Evolutionary conservation across 1,140 invertebrate species (phyloP).

Genomic region (Coenobita brevimanus): DNA sequence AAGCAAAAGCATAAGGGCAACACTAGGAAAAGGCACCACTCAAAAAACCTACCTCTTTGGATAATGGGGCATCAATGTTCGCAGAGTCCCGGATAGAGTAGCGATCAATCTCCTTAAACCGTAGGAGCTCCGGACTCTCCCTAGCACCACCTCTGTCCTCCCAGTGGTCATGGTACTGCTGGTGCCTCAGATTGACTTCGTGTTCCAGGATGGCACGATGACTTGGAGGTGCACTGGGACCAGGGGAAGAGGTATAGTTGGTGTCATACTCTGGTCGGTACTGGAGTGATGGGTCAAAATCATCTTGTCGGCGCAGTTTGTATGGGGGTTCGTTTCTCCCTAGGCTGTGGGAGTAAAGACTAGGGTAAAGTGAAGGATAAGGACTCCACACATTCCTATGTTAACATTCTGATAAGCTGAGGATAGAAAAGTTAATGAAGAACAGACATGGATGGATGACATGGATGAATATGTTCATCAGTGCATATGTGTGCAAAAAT

Average conservation of each 20-base stretch:
- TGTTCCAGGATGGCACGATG: slow-evolving; percentile 42
- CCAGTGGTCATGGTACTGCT: background rate
- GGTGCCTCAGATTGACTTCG: background rate
- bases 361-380: too few species aligned
- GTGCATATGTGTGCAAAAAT: too few species aligned
- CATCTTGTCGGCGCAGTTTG: slow-evolving; percentile 7
- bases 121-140: slow-evolving; percentile 39
- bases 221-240: slow-evolving; percentile 45
- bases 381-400: too few species aligned
- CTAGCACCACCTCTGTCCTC: background rate
- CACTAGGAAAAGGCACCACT: too few species aligned
- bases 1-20: too few species aligned
- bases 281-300: slow-evolving; percentile 6
- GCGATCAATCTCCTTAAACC: slow-evolving; percentile 52
- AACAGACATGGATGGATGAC: too few species aligned
- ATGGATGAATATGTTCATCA: too few species aligned
- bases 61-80: slow-evolving; percentile 10
- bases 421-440: too few species aligned
- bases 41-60: slow-evolving; percentile 23
- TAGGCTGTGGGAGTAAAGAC: too few species aligned
- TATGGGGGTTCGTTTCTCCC: slow-evolving; percentile 13
- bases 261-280: slow-evolving; percentile 57
- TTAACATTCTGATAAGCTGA: too few species aligned
- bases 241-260: slow-evolving; percentile 55
- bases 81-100: slow-evolving; percentile 37